Percentiles rank a stretch among this genome's conserved stretches.
Evolutionary conservation across 2,888 invertebrate species (phyloP).

Genomic region (Anarsia innoxiella): DNA sequence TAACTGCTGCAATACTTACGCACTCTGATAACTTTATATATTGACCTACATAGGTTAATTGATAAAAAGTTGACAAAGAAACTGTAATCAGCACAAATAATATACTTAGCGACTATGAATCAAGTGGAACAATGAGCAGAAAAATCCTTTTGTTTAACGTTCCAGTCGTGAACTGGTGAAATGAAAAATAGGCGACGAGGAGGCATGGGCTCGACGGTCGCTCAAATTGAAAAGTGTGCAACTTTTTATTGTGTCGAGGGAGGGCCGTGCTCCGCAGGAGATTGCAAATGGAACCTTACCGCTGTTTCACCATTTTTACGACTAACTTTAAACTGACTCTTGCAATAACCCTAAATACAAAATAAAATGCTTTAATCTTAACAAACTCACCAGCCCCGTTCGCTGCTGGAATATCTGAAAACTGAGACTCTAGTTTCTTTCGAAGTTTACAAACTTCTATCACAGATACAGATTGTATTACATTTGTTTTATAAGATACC

Average conservation of each 20-base stretch:
- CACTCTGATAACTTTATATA: no score
- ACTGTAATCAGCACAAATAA: no score
- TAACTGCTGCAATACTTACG: no score
- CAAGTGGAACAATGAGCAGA: conserved; percentile 46
- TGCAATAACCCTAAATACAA: conserved; percentile 13
- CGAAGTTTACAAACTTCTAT: no score
- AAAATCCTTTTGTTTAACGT: conserved; percentile 57
- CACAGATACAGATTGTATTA: no score
- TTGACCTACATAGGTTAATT: no score
- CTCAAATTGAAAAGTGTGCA: conserved; percentile 58
- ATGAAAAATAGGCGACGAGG: conserved; percentile 57
- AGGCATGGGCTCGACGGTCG: conserved; percentile 39
- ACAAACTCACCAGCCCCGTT: no score
- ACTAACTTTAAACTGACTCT: conserved; percentile 14
- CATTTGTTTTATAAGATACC: no score
- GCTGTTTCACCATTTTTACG: conserved; percentile 25
- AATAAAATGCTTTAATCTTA: no score
- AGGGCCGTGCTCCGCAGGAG: conserved; percentile 26
- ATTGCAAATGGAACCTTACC: conserved; percentile 40
- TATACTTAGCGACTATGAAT: conserved; percentile 23
- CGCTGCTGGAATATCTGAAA: no score
- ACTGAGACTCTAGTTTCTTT: no score
- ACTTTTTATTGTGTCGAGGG: conserved; percentile 47
- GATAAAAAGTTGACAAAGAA: no score
- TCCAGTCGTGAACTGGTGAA: conserved; percentile 40